Percentiles rank a stretch among this genome's conserved stretches.
These are phyloP conservation scores for Dendrocincla fuliginosa DNA, from an alignment of 2,797 vertebrate genomes.

Conservation along the genomic window DNA sequence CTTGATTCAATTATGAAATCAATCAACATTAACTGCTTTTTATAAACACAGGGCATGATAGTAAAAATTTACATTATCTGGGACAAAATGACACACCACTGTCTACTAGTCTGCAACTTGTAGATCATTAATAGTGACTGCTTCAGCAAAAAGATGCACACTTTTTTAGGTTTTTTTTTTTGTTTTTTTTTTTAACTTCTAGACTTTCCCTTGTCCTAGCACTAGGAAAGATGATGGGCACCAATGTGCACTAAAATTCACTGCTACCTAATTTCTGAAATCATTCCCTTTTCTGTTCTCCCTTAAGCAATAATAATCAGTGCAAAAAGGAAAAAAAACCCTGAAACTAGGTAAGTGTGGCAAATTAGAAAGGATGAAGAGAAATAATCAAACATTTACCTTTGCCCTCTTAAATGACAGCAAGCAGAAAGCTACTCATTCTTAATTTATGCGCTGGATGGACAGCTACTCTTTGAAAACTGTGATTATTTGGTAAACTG, in stretches of 20 bases:
- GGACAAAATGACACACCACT: neutral
- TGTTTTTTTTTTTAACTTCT: neutral
- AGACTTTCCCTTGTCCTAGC: neutral
- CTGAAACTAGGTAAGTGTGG: neutral
- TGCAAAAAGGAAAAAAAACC: neutral
- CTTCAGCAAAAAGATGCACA: neutral
- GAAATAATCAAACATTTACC: neutral
- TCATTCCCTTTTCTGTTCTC: neutral
- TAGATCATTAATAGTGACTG: neutral
- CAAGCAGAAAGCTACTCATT: neutral
- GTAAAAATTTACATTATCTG: neutral
- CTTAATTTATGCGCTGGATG: no score
- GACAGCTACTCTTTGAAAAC: neutral
- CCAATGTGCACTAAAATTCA: neutral
- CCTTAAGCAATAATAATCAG: neutral
- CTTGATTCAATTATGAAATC: neutral
- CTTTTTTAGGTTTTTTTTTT: fast-evolving
- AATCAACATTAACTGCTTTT: neutral
- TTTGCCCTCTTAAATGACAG: neutral
- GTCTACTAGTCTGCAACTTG: neutral
- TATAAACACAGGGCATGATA: neutral
- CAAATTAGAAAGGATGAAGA: neutral
- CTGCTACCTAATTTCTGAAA: neutral
- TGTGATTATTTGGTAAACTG: neutral
- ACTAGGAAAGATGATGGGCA: neutral